phyloP scores from a whole-genome alignment of 2,888 invertebrate species.

The Hymenopus coronatus region DNA sequence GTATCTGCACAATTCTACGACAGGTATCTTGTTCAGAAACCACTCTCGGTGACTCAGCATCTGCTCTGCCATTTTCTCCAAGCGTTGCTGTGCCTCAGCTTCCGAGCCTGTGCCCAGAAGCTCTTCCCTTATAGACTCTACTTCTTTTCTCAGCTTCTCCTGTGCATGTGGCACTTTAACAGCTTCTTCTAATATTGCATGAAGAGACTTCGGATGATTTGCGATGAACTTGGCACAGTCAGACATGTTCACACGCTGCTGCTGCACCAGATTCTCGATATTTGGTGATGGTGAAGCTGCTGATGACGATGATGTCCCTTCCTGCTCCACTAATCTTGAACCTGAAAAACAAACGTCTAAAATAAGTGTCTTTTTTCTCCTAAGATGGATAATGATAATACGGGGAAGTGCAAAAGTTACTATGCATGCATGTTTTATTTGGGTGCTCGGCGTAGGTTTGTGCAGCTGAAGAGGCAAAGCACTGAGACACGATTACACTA shows the following conservation, averaged over 20 bases:
- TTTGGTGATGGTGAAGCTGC: neutral
- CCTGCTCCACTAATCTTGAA: neutral
- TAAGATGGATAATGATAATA: no score
- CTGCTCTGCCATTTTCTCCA: neutral
- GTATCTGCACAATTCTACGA: neutral
- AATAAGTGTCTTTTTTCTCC: no score
- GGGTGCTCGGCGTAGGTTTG: no score
- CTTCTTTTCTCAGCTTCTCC: neutral
- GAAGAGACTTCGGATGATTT: neutral
- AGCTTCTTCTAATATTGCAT: neutral
- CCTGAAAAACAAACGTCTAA: neutral
- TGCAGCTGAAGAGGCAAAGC: no score
- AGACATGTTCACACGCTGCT: neutral
- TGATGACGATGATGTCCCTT: neutral
- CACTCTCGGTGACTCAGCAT: neutral
- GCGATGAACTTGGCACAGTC: neutral
- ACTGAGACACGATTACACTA: no score
- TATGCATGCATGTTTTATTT: no score
- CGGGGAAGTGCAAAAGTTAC: no score
- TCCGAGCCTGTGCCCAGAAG: neutral
- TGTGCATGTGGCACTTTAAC: neutral
- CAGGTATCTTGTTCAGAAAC: neutral
- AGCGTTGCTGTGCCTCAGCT: neutral
- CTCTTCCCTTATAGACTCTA: neutral
- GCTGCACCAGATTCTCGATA: neutral